Evolutionary conservation across 2,797 vertebrate genomes (phyloP), one percentile per base, ranked within the genome.

Genomic region (Myotis vivesi): DNA sequence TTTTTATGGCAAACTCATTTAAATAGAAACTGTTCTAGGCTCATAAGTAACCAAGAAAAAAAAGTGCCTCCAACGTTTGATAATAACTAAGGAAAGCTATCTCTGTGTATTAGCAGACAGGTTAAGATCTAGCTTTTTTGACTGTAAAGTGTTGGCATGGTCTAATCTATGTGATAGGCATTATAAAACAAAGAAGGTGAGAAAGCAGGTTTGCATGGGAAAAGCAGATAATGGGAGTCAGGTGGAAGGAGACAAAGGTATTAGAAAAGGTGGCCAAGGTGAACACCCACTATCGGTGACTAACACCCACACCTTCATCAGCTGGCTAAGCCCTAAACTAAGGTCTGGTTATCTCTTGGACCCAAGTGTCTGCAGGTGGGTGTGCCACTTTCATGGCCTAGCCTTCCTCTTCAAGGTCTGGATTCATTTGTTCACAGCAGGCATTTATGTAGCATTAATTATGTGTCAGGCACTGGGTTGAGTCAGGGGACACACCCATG

Each of bases 311-410:
- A 28, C 36, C 30, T 25, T 41, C 38, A 2, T 51, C 41, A 0
- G 2, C 36, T 8, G 28, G 20, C 9, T 20, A 25, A 25, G 72
- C 25, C 2, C 1, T 1, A 1, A 4, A 38, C 1, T 1, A 1
- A 6, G 44, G 36, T 20, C 84, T 23, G 16, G 36, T 76, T 7
- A 30, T 64, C 69, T 13, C 15, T 6, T 0, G 3, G n/a, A 16
- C 46, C 51, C 87, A 46, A 22, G 30, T 3, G 16, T 25, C 68
- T 7, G 0, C n/a, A 1, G 28, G 12, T 46, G 25, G 33, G 30
- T 25, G 23, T 28, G 72, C 38, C 51, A 13, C 59, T n/a, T 28
- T 28, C 20, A 12, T 0, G 8, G 20, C 80, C 59, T 15, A 9
- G 72, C 55, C 11, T 1, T 13, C 46, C 55, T 36, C 44, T 23